These are phyloP conservation scores for Rhea pennata DNA, from an alignment of 2,113 vertebrate genomes.

Conservation along the genomic window DNA sequence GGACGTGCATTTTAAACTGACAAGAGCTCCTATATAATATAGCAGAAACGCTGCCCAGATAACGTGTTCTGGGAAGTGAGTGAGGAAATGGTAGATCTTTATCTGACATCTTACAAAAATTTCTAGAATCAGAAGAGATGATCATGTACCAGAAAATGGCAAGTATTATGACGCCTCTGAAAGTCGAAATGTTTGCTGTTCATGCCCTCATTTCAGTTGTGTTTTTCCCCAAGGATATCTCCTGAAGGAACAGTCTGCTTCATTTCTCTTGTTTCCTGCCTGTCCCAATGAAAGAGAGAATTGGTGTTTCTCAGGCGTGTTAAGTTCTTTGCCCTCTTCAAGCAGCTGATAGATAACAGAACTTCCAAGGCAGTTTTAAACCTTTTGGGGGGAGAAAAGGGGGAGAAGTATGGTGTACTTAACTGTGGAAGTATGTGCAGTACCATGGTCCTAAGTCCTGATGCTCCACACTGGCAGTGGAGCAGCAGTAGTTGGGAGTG, in stretches of 20 bases:
- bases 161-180: neutral
- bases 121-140: neutral
- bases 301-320: rapidly evolving
- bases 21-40: neutral
- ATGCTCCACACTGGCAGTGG: neutral
- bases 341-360: neutral
- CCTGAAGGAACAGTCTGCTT: neutral
- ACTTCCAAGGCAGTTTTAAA: neutral
- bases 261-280: neutral
- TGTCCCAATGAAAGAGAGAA: neutral
- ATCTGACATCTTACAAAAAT: neutral
- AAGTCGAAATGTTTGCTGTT: neutral
- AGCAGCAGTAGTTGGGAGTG: neutral
- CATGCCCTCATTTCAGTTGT: neutral
- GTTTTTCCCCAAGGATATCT: neutral
- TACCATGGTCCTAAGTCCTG: neutral
- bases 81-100: neutral
- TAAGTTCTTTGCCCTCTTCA: neutral
- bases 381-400: neutral
- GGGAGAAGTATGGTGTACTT: neutral
- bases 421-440: neutral
- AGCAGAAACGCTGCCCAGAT: neutral
- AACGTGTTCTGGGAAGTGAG: neutral
- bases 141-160: neutral
- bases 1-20: neutral